These are phyloP conservation scores for Bombus waltoni DNA, from an alignment of 1,140 invertebrate genomes.

Conservation along the genomic window DNA sequence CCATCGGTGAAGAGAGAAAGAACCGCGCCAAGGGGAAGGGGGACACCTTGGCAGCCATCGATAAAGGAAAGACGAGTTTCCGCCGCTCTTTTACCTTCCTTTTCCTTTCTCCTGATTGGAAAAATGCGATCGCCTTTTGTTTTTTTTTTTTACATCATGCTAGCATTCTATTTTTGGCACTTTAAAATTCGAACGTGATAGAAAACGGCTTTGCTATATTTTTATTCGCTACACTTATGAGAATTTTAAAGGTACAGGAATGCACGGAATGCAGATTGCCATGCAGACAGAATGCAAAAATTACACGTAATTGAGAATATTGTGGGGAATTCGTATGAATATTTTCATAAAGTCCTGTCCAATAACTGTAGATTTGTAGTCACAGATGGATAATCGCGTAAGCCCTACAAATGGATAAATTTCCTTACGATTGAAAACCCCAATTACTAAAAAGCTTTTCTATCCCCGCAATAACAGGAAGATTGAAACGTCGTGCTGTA, in stretches of 20 bases:
- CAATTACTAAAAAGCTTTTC: background rate
- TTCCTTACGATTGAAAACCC: background rate
- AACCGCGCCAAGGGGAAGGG: background rate
- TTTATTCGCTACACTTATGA: background rate
- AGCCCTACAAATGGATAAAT: too few species aligned
- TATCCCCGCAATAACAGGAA: background rate
- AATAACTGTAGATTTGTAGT: background rate
- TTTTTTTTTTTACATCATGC: too few species aligned
- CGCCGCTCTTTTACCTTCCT: constrained; percentile 47
- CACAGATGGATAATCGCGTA: too few species aligned
- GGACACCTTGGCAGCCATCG: constrained; percentile 19
- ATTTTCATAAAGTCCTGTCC: too few species aligned
- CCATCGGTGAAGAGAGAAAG: constrained; percentile 2
- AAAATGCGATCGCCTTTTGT: background rate
- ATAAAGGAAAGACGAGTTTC: constrained; percentile 57
- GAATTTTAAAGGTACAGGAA: background rate
- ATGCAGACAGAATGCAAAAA: too few species aligned
- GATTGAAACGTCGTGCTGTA: background rate
- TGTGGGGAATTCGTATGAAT: too few species aligned
- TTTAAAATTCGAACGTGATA: background rate
- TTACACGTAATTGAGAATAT: too few species aligned
- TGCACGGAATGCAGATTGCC: too few species aligned
- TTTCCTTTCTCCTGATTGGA: constrained; percentile 59
- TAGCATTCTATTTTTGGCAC: background rate
- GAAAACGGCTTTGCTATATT: too few species aligned